Base-by-base conservation (phyloP, 2,888 invertebrate genomes). In the Cephus pygmeus region DNA sequence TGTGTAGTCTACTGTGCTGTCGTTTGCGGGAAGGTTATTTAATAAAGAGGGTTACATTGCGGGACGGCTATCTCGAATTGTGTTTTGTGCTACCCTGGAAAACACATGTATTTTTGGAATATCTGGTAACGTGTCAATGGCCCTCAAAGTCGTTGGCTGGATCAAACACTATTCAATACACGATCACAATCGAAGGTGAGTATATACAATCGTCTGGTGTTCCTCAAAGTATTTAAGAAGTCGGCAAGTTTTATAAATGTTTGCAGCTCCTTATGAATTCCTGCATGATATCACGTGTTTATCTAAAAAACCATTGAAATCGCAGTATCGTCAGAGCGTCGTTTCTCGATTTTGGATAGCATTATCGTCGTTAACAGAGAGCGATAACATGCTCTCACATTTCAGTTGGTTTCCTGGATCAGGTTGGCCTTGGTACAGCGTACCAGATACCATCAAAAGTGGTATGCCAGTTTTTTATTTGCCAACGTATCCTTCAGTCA, bases 1-100 rank as follows among this genome's bases (percentile, higher is more conserved):
- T 96, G 80, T 92, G 93, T 82, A 94, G 94, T 86, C 92, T 96
- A 75, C 91, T 97, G 79, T 95, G 95, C 76, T 94, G 96, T 84
- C 92, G 96, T 80, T 92, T 97, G 81, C 92, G 96, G 73, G 96
- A 96, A 91, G 97, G 97, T 40, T 97, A 95, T 90, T 86, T 89
- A 82, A 93, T 93, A 79, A 91, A 93, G 92, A 92, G 91, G 84
- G 91, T 93, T n/a, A 90, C 89, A 79, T 85, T 92, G 78, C 91
- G 92, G 77, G 94, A 94, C 83, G 93, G 93, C 76, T 88, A 92
- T 80, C 91, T 96, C 75, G 94, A 95, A 88, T 93, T 96, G 34
- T 93, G 92, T 82, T 92, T 96, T 80, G 92, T 94, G 75, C 91
- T 96, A 76, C 95, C 95, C 23, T 96, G 96, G 96, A 95, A 95